Percentiles rank a stretch among this genome's conserved stretches.
Evolutionary conservation across 2,888 invertebrate species (phyloP).

Genomic region (Silvanus unidentatus): DNA sequence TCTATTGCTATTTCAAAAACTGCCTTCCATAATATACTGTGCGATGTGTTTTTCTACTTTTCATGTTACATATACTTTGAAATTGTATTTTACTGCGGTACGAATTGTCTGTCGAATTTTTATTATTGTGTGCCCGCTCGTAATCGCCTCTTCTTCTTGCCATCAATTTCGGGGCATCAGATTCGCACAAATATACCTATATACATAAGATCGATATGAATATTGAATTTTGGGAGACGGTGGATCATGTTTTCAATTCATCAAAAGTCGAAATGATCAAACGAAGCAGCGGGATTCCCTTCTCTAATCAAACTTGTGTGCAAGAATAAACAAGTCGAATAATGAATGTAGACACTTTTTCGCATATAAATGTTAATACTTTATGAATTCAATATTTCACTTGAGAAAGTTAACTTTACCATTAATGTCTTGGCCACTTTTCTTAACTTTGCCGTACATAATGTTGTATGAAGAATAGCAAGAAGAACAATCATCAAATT

Average conservation of each 20-base stretch:
- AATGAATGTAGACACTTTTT: no score
- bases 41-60: constrained; percentile 4
- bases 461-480: constrained; percentile 36
- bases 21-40: no score
- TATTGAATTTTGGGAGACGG: constrained; percentile 3
- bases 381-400: constrained; percentile 41
- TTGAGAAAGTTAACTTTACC: constrained; percentile 38
- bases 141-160: no score
- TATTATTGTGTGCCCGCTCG: constrained; percentile 25
- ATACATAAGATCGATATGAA: background rate
- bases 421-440: constrained; percentile 41
- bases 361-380: constrained; percentile 22
- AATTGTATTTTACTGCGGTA: constrained; percentile 14
- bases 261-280: no score
- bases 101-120: constrained; percentile 38
- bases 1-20: no score
- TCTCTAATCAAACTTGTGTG: no score
- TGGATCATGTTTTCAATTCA: no score
- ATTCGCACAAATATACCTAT: background rate
- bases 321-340: no score
- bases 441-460: constrained; percentile 39
- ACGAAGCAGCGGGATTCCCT: no score
- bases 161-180: constrained; percentile 16
- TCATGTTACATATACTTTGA: constrained; percentile 19
- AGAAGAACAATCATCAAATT: constrained; percentile 47